These are phyloP conservation scores for Lophius americanus DNA, from an alignment of 2,797 vertebrate species.

Conservation along the genomic window DNA sequence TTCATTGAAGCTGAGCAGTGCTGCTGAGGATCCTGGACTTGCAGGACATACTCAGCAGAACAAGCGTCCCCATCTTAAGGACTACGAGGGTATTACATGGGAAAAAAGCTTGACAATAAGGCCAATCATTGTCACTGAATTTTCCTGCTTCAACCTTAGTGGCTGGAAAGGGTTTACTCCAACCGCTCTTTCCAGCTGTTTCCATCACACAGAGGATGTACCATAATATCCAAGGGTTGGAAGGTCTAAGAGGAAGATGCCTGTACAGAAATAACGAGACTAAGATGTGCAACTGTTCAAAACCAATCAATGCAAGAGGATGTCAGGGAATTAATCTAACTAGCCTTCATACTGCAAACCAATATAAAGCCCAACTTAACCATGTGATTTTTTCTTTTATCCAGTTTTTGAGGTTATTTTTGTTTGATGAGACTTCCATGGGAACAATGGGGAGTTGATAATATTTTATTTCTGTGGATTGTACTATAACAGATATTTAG, in stretches of 20 bases:
- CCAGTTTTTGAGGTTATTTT: conserved; percentile 54
- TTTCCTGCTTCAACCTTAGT: conserved; percentile 46
- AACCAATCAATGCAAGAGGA: conserved; percentile 44
- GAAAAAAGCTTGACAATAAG: conserved; percentile 35
- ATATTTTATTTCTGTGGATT: conserved; percentile 73
- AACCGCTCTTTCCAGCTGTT: conserved; percentile 63
- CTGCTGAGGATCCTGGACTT: conserved; percentile 76
- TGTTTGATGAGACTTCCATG: conserved; percentile 66
- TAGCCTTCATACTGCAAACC: conserved; percentile 79
- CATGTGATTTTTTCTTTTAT: conserved; percentile 50
- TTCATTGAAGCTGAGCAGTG: conserved; percentile 94
- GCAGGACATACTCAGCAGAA: conserved; percentile 29
- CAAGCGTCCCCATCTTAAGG: conserved; percentile 52
- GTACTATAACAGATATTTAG: conserved; percentile 73
- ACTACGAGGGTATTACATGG: conserved; percentile 25
- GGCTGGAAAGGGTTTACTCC: conserved; percentile 67
- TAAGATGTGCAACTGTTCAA: conserved; percentile 45
- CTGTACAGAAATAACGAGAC: conserved; percentile 39
- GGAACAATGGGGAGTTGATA: conserved; percentile 54
- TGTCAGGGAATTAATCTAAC: conserved; percentile 69
- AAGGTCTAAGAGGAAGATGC: conserved; percentile 39
- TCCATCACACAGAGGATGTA: conserved; percentile 52
- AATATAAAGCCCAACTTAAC: conserved; percentile 73
- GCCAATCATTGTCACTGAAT: conserved; percentile 36
- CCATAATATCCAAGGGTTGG: conserved; percentile 42